Base-by-base conservation (phyloP, 2,113 vertebrate species). In the Pomatostomus ruficeps region DNA sequence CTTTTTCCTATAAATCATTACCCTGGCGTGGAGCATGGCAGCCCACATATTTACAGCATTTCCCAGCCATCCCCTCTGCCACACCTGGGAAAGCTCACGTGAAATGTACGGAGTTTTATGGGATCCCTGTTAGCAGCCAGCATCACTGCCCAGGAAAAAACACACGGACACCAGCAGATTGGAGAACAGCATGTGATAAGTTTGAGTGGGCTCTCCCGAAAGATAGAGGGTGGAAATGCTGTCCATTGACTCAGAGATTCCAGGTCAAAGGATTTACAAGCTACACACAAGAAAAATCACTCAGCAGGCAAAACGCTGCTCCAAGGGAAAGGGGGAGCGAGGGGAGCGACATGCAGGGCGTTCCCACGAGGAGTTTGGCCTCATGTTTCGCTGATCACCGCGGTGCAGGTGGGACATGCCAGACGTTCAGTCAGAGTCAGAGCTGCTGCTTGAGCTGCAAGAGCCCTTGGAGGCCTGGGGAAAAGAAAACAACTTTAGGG, bases 351-450 rank as follows among this genome's bases (percentile, higher is more conserved):
- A 8, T 25, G 22, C 42, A n/a, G 46, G 7, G 31, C 16, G 10
- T 26, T 73, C 31, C 67, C 6, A 12, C 1, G 9, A 75, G 33
- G 36, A 1, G 4, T 51, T 10, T 7, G 3, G 22, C 45, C 63
- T 92, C 6, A 0, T 18, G 26, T 29, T 62, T 28, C 3, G 6
- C 22, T 75, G 67, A 66, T 79, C 48, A 23, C 5, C 0, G 0
- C 3, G 0, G 0, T 24, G 42, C 1, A 2, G 26, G 40, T 31
- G n/a, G 58, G 43, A 85, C 24, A 13, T 11, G 43, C 38, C 25
- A 11, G 12, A 51, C 35, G 20, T 66, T 97, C 76, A 96, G 79
- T 96, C 96, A 23, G 91, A 97, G 85, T 96, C 95, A 24, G 96
- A 97, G 31, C 96, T 91, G 89, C 94, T 93, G 71, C 81, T 8